Evolutionary conservation across 2,797 vertebrate genomes (phyloP), one percentile per base, ranked within the genome.

Genomic region (Microchirus variegatus): DNA sequence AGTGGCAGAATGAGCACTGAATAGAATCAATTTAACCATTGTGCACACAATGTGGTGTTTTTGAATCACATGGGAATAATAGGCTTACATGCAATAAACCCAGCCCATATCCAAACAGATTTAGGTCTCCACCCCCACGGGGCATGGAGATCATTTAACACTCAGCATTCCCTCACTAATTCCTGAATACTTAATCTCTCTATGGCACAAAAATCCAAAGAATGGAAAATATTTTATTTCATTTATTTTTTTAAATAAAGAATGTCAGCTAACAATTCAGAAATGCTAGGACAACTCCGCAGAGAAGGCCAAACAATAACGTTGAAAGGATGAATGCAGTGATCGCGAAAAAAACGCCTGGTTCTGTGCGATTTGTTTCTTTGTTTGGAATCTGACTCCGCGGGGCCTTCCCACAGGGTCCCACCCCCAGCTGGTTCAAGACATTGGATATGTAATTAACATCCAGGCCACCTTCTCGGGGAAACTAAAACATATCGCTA

Each of bases 21-120:
- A 62, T 62, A 53, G 60, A 81, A 73, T 77, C 68, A 72, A 50
- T 81, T 67, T 63, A 69, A 68, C 58, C 7, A 74, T 84, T 78
- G 72, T 67, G 53, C 77, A 62, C 75, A 75, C 78, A 79, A 73
- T 84, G 87, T 78, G 84, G 53, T 86, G 86, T 87, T 88, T 87
- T 81, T 82, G 82, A 88, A 90, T 88, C 88, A 86, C 86, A 90
- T 86, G 90, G 80, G 78, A 87, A 89, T 91, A 90, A 93, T 89
- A 88, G 82, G 90, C 91, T 92, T 92, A 92, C 89, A 91, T 68
- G 63, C 75, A 59, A 73, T 92, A 89, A 93, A 80, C 86, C 75
- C 56, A 77, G 88, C 87, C 74, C 56, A 78, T 87, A 83, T 91
- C 90, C 85, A 87, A 91, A 92, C 83, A 87, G 84, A 91, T 90